Evolutionary conservation across 2,113 vertebrate species (phyloP).

Genomic region (Chionomys nivalis): DNA sequence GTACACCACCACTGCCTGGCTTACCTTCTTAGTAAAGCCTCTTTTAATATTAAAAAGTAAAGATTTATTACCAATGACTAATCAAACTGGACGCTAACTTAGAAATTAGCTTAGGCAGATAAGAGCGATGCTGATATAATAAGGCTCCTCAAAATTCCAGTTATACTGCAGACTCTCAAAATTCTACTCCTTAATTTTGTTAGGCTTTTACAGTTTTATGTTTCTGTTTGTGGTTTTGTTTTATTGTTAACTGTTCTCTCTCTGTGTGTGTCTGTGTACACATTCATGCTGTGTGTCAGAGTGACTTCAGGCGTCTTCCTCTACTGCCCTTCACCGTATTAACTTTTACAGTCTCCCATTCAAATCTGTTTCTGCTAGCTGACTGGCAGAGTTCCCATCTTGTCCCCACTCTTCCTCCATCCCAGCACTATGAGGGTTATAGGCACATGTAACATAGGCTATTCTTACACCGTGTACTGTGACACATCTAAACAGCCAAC

Average conservation of each 20-base stretch:
- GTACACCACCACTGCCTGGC: background rate
- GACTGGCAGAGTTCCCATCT: background rate
- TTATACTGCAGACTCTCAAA: background rate
- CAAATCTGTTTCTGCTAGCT: too few species aligned
- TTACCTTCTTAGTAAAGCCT: slow-evolving; percentile 17
- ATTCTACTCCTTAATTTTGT: background rate
- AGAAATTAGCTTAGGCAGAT: slow-evolving; percentile 12
- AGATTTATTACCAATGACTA: slow-evolving; percentile 5
- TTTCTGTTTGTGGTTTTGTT: background rate
- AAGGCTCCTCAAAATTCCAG: slow-evolving; percentile 20
- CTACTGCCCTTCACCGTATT: background rate
- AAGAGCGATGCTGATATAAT: background rate
- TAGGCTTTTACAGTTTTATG: slow-evolving; percentile 31
- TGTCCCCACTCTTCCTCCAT: too few species aligned
- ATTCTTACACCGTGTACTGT: background rate
- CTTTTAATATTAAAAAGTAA: slow-evolving; percentile 46
- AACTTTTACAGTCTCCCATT: background rate
- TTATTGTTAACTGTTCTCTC: background rate
- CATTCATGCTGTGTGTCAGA: background rate
- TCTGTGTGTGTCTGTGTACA: background rate
- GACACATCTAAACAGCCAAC: background rate
- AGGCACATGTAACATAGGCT: background rate
- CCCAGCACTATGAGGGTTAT: background rate
- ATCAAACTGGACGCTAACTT: background rate
- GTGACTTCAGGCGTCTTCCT: background rate